A percentile compares a stretch with the other conserved stretches of the same genome.
These are phyloP conservation scores for Glossophaga mutica DNA, from an alignment of 2,797 vertebrate genomes.

Conservation along the genomic window DNA sequence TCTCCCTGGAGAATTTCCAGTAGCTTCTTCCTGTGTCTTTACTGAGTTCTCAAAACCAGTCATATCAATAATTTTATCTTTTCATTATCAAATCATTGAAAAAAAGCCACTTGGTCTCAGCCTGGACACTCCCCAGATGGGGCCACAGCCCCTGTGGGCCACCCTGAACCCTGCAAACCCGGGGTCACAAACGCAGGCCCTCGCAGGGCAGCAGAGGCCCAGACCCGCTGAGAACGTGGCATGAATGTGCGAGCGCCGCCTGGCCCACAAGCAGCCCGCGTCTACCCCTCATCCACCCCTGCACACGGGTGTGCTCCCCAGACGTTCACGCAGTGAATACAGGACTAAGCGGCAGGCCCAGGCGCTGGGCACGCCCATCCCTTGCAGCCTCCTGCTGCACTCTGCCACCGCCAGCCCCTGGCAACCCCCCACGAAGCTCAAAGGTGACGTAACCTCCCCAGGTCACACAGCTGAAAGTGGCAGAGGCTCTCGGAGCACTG, in stretches of 20 bases:
- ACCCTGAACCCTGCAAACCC: not conserved
- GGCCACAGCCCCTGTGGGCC: not conserved
- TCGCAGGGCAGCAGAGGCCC: not conserved
- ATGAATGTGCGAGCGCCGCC: not conserved
- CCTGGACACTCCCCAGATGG: not conserved
- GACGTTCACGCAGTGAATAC: too few species aligned
- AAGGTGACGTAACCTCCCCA: not conserved
- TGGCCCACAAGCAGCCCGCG: not conserved
- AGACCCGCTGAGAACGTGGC: not conserved
- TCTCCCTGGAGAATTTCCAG: not conserved
- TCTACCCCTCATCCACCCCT: not conserved
- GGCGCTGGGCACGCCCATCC: not conserved
- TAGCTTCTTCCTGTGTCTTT: not conserved
- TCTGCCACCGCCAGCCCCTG: not conserved
- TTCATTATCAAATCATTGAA: not conserved
- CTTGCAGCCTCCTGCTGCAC: not conserved
- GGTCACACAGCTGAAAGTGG: not conserved
- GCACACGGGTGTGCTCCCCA: fast-evolving
- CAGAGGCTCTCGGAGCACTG: not conserved
- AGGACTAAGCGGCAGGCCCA: not conserved
- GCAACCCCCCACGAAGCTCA: not conserved
- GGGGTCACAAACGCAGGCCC: not conserved
- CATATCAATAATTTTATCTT: not conserved
- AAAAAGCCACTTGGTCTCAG: not conserved
- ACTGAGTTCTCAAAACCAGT: not conserved